A percentile compares a stretch with the other conserved stretches of the same genome.
Conservation (phyloP, 1,140 invertebrate genomes). For the Adoxophyes honmai region DNA sequence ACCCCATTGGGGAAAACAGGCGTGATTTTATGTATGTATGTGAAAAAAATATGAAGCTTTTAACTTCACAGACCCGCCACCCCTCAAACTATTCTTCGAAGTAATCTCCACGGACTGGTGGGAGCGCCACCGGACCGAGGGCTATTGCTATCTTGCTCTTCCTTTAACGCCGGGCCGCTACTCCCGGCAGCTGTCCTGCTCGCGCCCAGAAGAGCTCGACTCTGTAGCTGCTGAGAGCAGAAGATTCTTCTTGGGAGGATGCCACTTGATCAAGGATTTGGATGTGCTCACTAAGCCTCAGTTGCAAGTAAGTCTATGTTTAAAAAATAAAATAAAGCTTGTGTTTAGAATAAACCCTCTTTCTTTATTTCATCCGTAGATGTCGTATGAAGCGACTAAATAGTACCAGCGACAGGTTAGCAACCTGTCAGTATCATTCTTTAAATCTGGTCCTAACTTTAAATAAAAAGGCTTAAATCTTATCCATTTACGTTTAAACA, state of each 20-base stretch:
- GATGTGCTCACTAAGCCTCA: conserved; percentile 49
- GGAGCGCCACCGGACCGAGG: conserved; percentile 64
- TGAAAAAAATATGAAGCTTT: no score
- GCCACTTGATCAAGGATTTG: conserved; percentile 63
- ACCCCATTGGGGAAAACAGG: no score
- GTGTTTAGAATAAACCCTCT: no score
- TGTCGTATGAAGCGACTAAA: no score
- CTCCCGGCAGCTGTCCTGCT: conserved; percentile 37
- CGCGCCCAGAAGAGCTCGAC: conserved; percentile 52
- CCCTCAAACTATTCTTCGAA: conserved; percentile 59
- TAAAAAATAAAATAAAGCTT: background rate
- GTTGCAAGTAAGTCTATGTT: conserved; percentile 33
- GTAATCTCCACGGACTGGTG: conserved; percentile 65
- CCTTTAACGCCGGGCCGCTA: conserved; percentile 39
- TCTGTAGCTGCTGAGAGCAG: conserved; percentile 44
- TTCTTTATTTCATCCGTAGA: no score
- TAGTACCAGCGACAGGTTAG: no score
- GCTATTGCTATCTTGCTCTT: conserved; percentile 52
- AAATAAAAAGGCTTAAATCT: no score
- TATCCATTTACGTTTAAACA: no score
- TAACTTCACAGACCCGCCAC: conserved; percentile 31
- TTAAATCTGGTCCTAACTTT: no score
- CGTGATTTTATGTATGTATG: no score
- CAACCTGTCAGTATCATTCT: no score
- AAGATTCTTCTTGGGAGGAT: conserved; percentile 68